These are phyloP conservation scores for Hyperoodon ampullatus DNA, from an alignment of 2,113 vertebrate genomes.

Conservation along the genomic window DNA sequence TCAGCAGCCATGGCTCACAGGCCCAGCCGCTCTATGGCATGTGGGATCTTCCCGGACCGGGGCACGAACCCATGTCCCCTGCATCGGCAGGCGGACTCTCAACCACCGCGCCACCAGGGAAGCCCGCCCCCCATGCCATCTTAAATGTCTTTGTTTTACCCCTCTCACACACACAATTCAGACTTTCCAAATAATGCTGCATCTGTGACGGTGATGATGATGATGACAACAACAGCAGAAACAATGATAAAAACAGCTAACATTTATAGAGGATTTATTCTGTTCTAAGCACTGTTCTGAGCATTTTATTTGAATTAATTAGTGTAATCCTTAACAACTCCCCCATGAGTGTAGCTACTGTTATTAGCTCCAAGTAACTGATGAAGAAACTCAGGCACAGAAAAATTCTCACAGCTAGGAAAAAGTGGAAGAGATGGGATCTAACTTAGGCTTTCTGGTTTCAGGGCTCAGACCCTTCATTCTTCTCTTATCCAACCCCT, in stretches of 20 bases:
- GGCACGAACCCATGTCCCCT: no score
- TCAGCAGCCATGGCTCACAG: no score
- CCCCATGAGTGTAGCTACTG: background rate
- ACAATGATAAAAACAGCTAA: background rate
- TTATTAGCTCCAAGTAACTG: background rate
- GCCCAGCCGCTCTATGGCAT: no score
- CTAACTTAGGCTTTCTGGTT: background rate
- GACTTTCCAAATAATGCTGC: background rate
- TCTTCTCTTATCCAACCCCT: background rate
- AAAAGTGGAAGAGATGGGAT: background rate
- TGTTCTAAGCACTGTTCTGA: background rate
- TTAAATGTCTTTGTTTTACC: background rate
- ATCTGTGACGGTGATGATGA: background rate
- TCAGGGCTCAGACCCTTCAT: background rate
- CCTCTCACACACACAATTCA: background rate
- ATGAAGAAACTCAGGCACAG: background rate
- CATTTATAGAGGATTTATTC: background rate
- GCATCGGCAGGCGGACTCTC: no score
- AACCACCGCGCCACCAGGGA: no score
- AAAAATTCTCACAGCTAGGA: background rate
- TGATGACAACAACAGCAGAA: background rate
- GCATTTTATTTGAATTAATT: conserved; percentile 24
- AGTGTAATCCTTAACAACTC: background rate
- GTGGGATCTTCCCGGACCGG: no score
- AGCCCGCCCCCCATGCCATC: background rate